Evolutionary conservation across 2,113 vertebrate species (phyloP).

Genomic region (Neofelis nebulosa): DNA sequence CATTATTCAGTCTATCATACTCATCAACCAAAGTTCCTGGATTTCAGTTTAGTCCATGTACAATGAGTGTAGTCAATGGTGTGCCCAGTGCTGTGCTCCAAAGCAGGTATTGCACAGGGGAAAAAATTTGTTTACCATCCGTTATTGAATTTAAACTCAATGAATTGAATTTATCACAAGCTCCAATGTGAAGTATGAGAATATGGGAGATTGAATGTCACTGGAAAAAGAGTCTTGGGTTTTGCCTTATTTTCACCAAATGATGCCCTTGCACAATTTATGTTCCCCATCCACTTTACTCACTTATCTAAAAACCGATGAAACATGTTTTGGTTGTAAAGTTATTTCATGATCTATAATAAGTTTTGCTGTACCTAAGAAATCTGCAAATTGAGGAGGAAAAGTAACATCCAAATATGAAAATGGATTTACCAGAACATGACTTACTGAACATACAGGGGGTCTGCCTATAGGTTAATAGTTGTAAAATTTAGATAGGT

Average conservation of each 20-base stretch:
- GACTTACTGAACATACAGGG: neutral
- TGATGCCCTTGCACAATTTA: neutral
- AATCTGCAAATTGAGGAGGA: neutral
- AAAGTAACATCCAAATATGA: neutral
- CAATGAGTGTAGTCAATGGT: neutral
- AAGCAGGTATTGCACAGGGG: neutral
- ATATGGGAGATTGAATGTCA: neutral
- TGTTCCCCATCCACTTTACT: neutral
- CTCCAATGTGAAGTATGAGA: neutral
- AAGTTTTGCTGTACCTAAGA: conserved; percentile 17
- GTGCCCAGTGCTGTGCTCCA: neutral
- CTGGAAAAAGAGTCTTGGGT: neutral
- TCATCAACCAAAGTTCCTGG: neutral
- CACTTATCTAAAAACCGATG: neutral
- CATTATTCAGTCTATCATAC: neutral
- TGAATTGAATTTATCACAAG: neutral
- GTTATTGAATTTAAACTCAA: neutral
- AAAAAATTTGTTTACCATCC: neutral
- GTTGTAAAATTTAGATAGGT: neutral
- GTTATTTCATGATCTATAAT: neutral
- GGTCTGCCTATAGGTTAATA: neutral
- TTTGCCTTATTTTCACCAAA: neutral
- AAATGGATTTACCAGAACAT: neutral
- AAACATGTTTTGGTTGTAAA: neutral
- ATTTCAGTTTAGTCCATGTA: neutral